Base-by-base conservation (phyloP, 2,113 vertebrate species). In the Morone saxatilis region DNA sequence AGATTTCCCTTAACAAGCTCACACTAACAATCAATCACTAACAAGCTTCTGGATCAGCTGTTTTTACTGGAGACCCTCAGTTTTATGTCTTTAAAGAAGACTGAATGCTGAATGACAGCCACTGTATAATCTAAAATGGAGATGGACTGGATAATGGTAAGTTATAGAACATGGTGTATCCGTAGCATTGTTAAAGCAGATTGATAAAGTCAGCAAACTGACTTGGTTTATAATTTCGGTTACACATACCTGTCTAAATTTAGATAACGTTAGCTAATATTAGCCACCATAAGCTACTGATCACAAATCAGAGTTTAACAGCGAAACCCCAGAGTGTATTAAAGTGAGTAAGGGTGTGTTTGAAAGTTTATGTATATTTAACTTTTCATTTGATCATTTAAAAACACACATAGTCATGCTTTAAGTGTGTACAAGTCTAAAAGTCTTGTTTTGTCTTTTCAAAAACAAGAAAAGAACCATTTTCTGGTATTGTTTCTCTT, bases 1-100 rank as follows among this genome's bases (percentile, higher is more conserved):
- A 81, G 91, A 89, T 92, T 87, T 87, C 63, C 82, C 45, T 50
- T 93, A 94, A 93, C 84, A 78, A 89, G 90, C 87, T 92, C 69
- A 87, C 36, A 67, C 83, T 92, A 91, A 88, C 85, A 80, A 82
- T 86, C 75, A 82, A 66, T 72, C 9, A 20, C 79, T 82, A 79
- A 83, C 70, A 72, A 83, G 81, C 60, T 77, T 78, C 71, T 84
- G 57, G 85, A 59, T 91, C 83, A 78, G 81, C 73, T 88, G 63
- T 82, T 89, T 89, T 73, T 51, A 73, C 76, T 69, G 62, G 40
- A 36, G 7, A 71, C 40, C 12, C 10, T 40, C 7, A 5, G 38
- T 50, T 45, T 78, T 3, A 16, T 59, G 36, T 45, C 47, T 57
- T 78, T 67, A 20, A 74, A 51, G 12, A 0, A 57, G 5, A 45